phyloP scores from a whole-genome alignment of 2,797 vertebrate species.

The Eutrigla gurnardus region DNA sequence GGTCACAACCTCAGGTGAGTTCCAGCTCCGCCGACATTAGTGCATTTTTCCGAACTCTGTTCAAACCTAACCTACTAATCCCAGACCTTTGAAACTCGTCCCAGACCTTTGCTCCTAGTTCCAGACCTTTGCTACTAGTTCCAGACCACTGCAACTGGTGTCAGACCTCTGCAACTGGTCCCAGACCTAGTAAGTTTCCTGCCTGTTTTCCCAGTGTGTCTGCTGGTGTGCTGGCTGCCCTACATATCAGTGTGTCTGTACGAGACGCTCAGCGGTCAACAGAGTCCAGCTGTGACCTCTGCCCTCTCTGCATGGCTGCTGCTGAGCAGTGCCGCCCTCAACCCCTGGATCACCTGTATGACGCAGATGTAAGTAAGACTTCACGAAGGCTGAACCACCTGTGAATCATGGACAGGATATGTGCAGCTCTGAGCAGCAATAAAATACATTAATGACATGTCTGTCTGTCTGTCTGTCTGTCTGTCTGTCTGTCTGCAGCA shows the following conservation, averaged over 20 bases:
- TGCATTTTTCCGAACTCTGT: too few species aligned
- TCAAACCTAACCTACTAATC: too few species aligned
- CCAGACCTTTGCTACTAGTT: too few species aligned
- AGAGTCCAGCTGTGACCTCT: conserved; percentile 54
- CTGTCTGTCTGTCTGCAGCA: conserved; percentile 64
- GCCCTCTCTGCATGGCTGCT: conserved; percentile 80
- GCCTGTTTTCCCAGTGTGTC: conserved; percentile 67
- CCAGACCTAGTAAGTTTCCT: background rate
- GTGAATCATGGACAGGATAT: too few species aligned
- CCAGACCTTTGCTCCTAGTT: too few species aligned
- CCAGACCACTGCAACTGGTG: too few species aligned
- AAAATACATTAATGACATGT: background rate
- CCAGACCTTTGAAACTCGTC: too few species aligned
- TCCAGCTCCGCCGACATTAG: too few species aligned
- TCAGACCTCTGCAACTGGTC: too few species aligned
- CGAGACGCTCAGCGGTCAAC: conserved; percentile 74
- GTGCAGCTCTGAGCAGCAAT: too few species aligned
- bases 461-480: background rate
- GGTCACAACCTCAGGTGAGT: conserved; percentile 81
- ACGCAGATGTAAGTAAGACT: conserved; percentile 77
- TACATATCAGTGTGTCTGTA: conserved; percentile 82
- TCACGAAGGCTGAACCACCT: too few species aligned
- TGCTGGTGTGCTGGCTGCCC: conserved; percentile 85
- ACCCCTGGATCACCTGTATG: conserved; percentile 85
- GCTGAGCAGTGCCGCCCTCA: conserved; percentile 80